Base-by-base conservation (phyloP, 2,797 vertebrate genomes). In the Micromesistius poutassou region DNA sequence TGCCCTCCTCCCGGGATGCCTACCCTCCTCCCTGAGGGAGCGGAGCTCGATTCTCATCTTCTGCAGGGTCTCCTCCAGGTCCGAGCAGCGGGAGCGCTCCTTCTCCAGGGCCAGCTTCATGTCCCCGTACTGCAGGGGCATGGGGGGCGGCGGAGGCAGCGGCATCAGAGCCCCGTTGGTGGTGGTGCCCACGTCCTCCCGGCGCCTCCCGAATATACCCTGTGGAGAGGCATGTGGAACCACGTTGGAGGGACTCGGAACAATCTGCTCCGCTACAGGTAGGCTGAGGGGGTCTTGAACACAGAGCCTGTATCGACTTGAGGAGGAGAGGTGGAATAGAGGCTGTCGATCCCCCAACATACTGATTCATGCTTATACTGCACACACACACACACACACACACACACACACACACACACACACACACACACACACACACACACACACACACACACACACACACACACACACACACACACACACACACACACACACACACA, bases 31-130 rank as follows among this genome's bases (percentile, higher is more conserved):
- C 86, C 98, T 93, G 77, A 98, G 95, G 0, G 97, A 97, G 75
- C 97, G 95, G 78, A 99, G 94, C 84, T 99, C 98, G 77, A 98
- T 96, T 89, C 97, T 96, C 89, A 97, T 99, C 94, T 99, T 99
- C 93, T 99, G 98, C 83, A 99, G 94, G 81, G 97, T 97, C 78
- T 99, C 98, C 87, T 99, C 98, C 73, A 99, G 95, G 90, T 99
- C 97, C 0, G 95, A 95, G 80, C 97, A 97, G 80, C 97, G 95
- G 13, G 95, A 95, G 76, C 97, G 96, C 93, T 99, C 98, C 90
- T 98, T 98, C 85, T 99, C 98, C 91, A 98, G 90, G 68, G 98
- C 98, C 79, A 95, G 89, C 91, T 99, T 99, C 96, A 99, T 96
- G 92, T 99, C 98, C 85, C 95, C 94, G 88, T 99, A 99, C 92